Evolutionary conservation across 2,797 vertebrate species (phyloP), one percentile per base, ranked within the genome.

Genomic region (Pachyuromys duprasi): DNA sequence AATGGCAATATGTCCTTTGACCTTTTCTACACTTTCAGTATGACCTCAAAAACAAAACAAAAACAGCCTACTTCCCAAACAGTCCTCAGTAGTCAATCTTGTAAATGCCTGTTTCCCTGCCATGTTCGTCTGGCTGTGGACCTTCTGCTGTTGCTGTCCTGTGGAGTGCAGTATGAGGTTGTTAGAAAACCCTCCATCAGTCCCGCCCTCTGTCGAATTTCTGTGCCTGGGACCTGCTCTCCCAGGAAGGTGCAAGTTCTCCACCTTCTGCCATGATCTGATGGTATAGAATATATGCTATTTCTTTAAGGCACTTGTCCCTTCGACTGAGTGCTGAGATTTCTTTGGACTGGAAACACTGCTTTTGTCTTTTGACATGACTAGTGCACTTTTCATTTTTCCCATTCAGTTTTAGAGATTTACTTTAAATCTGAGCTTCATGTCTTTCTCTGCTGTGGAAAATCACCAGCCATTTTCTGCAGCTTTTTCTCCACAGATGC

Each of bases 401-500:
- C 60, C 72, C 15, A n/a, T 17, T 70, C 11, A 24, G 65, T 36
- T 74, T 31, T 75, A 15, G 45, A 80, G 72, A 36, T 0, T 2
- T 17, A 39, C 28, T 45, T 80, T 55, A 83, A n/a, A 36, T 15
- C 6, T 17, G 17, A 55, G 20, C 36, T 15, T 60, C 36, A 1
- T 13, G 3, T 12, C 22, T 63, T 33, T 49, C 36, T 72, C 57
- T 5, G 28, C 18, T 49, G 57, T 57, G 42, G 75, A 22, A 8
- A 36, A 28, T 2, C 5, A 6, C 36, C 42, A 62, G 80, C n/a
- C 6, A 13, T 14, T 24, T 22, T 53, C 22, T 53, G 17, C 6
- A 6, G 31, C 57, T 36, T n/a, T 24, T 15, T 5, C 24, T 4
- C 0, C 2, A 3, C 2, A 45, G 14, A 20, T 0, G 0, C 7